These are phyloP conservation scores for Oncopeltus fasciatus DNA, from an alignment of 1,140 invertebrate species.

Conservation along the genomic window DNA sequence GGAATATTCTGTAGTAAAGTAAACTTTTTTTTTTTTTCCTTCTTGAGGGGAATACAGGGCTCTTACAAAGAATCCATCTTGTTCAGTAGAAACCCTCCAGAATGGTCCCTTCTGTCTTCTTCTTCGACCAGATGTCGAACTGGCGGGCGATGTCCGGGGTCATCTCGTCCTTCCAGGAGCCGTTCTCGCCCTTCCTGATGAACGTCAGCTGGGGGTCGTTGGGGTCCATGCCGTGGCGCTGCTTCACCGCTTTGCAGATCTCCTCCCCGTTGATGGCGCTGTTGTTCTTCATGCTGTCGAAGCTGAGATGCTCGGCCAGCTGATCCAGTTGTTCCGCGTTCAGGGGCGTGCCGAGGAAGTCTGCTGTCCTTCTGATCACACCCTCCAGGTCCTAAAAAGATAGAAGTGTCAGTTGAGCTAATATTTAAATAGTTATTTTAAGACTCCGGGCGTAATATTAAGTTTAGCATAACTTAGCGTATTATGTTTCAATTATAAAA, in stretches of 20 bases:
- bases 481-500: too few relatives aligned
- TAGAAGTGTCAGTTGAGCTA: too few relatives aligned
- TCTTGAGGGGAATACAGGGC: too few relatives aligned
- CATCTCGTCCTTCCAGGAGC: conserved; percentile 49
- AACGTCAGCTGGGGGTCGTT: conserved; percentile 35
- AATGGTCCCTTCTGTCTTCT: conserved; percentile 30
- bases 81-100: conserved; percentile 5
- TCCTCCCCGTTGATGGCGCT: conserved; percentile 44
- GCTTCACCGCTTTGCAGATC: conserved; percentile 30
- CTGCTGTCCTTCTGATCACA: conserved; percentile 40
- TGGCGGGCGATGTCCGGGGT: conserved; percentile 34
- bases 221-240: conserved; percentile 30
- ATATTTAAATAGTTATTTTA: too few relatives aligned
- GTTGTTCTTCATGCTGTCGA: conserved; percentile 53
- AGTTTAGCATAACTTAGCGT: too few relatives aligned
- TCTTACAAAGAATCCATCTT: too few relatives aligned
- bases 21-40: too few relatives aligned
- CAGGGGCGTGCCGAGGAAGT: conserved; percentile 41
- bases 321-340: conserved; percentile 32
- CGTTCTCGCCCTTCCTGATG: conserved; percentile 45
- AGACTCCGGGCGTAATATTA: too few relatives aligned
- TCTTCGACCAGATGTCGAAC: conserved; percentile 41
- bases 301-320: conserved; percentile 43
- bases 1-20: too few relatives aligned
- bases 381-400: conserved; percentile 35